Base-by-base conservation (phyloP, 1,140 invertebrate species). In the Drosophila varians region DNA sequence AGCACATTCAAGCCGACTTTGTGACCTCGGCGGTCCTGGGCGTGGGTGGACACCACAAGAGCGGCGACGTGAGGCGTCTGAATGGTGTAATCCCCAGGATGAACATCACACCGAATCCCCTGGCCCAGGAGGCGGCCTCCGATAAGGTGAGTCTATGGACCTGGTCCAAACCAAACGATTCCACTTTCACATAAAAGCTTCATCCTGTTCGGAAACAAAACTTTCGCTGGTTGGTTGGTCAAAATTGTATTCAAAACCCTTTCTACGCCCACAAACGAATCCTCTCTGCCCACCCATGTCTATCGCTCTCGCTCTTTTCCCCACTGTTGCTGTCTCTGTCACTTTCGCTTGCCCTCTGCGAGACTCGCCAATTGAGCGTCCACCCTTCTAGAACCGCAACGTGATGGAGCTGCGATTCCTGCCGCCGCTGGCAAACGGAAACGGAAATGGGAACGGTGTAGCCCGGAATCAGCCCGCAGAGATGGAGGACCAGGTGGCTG, bases 81-180 rank as follows among this genome's bases (percentile, higher is more conserved):
- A 95, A 95, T 66, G 94, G 94, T 40, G 92, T 93, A 60, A 91
- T 93, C 47, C 91, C 93, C 25, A 92, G 94, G 70, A 94, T 95
- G 75, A 95, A 94, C 61, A 95, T 95, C 65, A 95, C 94, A 0
- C 93, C 94, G 11, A 95, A 95, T 92, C 94, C 94, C 16, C 83
- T 95, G 34, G 94, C 94, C 9, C 94, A 94, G 64, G 92, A 91
- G 38, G 47, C 82, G 14, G 31, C 45, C 8, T 82, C 87, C n/a
- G 90, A 91, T 21, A 91, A 91, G 90, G 90, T 91, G 69, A 77
- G 82, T 47, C 7, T 3, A 4, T 38, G 11, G 21, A 12, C 16
- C 5, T 8, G 12, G 28, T 11, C 9, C 28, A 1, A 2, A 8
- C 7, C 6, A 12, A 11, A 18, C 26, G 11, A 28, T 16, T 23